Base-by-base conservation (phyloP, 2,888 invertebrate genomes). In the Agrypnus murinus region DNA sequence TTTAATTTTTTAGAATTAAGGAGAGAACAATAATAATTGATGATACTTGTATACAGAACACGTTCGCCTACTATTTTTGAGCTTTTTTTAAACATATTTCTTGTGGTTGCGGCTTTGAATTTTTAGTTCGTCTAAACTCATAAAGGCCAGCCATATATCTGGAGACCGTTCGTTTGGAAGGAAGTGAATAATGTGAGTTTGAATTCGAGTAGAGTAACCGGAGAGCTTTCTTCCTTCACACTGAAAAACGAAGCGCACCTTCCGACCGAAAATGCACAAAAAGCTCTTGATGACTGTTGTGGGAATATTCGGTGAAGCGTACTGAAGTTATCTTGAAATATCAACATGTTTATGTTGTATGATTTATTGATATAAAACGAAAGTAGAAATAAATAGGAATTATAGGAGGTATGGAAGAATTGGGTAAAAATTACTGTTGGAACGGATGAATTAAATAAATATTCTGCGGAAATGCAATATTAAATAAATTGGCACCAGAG, bases 101-200 rank as follows among this genome's bases (percentile, higher is more conserved):
- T 25, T 5, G 25, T 25, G 19, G 15, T 17, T 48, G 25, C n/a
- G 25, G 48, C 48, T 12, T 32, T 12, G 36, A 12, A 55, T 17
- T 55, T 55, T 55, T 55, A 55, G 36, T 55, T 19, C 55, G 19
- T 12, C 12, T 36, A 36, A 17, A 6, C 55, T 38, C 55, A 55
- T 55, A 55, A 55, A 55, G 38, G 55, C 55, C 14, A n/a, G 15
- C 48, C 55, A 38, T 55, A 55, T 38, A 55, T 55, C 55, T 55
- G 36, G 55, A 17, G 38, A 55, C 55, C 55, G 55, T 38, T 55
- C 55, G 55, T 55, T 55, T n/a, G 55, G 55, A 55, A 55, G 55
- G 36, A 55, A 34, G 55, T 55, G 55, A 55, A 55, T 55, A 55
- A 55, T 55, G 55, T 14, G 55, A 55, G 50, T 32, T 50, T 50